Base-by-base conservation (phyloP, 2,888 invertebrate genomes). In the Listrodromus nycthemerus region DNA sequence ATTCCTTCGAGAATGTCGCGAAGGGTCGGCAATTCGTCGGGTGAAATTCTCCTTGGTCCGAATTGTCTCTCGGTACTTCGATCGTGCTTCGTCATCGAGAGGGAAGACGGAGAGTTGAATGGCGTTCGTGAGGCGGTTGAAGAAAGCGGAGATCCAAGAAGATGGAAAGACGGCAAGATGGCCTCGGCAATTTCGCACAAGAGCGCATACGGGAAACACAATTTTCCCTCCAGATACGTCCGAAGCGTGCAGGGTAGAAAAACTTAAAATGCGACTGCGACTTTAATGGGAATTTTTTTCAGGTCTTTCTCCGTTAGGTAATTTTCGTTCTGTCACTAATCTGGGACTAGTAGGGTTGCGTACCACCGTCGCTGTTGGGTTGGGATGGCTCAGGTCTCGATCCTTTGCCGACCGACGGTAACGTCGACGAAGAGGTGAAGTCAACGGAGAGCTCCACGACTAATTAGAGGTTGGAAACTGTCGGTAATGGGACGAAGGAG, bases 381-480 rank as follows among this genome's bases (percentile, higher is more conserved):
- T 33, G n/a, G 30, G 33, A 30, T n/a, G 24, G 27, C 55, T 19
- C 27, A 21, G 67, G 77, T 77, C 70, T 67, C 50, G 78, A 71
- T 1, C 67, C 67, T 73, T 69, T 76, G 65, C n/a, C 73, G 82
- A 82, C 61, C 79, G 82, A 80, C 70, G 82, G 67, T 71, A 82
- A 82, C 66, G 30, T 27, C 61, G 70, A 71, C 70, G 58, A 66
- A 76, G 55, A 30, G 33, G 70, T 30, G 65, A 48, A 77, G 81
- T 52, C 24, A 45, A 63, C 33, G 76, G 63, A 55, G 80, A 55
- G 71, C 58, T 27, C 41, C 27, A 61, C 76, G 66, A 80, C 85
- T 87, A 87, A 88, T 88, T 87, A 85, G 85, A 86, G 85, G 78
- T 82, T 88, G 74, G 76, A 63, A 86, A 85, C 85, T 86, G 86